Conservation (phyloP, 1,140 invertebrate species). For the Pollicipes pollicipes region DNA sequence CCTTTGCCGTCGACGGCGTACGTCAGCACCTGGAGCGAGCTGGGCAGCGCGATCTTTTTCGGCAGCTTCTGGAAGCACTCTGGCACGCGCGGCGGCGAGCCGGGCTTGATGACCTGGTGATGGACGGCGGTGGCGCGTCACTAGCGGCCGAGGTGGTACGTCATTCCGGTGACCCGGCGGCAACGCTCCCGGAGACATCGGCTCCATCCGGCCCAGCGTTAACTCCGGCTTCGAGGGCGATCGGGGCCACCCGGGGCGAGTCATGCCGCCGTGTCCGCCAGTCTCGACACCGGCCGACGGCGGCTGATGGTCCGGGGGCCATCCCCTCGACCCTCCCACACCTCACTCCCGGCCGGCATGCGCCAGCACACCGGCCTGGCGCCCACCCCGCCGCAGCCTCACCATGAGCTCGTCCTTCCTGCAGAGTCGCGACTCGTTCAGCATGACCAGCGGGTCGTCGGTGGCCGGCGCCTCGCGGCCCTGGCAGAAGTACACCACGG, state of each 20-base stretch:
- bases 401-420: constrained; percentile 84
- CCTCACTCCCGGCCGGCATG: constrained; percentile 58
- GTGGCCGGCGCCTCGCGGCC: constrained; percentile 33
- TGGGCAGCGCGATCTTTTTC: neutral
- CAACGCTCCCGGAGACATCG: too few species aligned
- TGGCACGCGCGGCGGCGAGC: constrained; percentile 1
- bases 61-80: constrained; percentile 1
- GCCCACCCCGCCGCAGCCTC: constrained; percentile 56
- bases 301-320: too few species aligned
- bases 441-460: constrained; percentile 39
- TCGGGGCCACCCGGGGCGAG: too few species aligned
- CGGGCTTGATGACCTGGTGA: constrained; percentile 34
- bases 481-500: constrained; percentile 66
- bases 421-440: constrained; percentile 78
- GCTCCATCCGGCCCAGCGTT: too few species aligned
- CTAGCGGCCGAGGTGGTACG: too few species aligned
- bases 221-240: too few species aligned
- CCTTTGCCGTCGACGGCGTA: constrained; percentile 22
- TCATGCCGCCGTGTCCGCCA: too few species aligned
- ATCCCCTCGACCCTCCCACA: constrained; percentile 46
- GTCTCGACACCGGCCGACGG: too few species aligned
- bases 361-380: constrained; percentile 88
- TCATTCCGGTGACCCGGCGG: too few species aligned
- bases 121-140: too few species aligned
- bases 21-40: neutral